A percentile compares a stretch with the other conserved stretches of the same genome.
Evolutionary conservation across 2,797 vertebrate species (phyloP).

Genomic region (Neoniphon sammara): DNA sequence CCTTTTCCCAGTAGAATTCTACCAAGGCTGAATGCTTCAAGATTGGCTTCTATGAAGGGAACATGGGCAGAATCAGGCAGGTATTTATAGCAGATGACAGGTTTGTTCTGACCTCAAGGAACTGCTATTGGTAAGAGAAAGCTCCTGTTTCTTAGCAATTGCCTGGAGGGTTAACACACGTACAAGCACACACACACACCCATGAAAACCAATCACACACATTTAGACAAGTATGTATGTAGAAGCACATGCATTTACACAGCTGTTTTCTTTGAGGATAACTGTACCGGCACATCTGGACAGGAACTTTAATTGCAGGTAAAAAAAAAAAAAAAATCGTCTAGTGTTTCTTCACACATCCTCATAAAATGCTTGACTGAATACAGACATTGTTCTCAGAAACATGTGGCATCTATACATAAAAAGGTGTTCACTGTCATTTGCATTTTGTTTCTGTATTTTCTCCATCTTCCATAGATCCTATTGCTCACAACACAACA

Average conservation of each 20-base stretch:
- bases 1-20: conserved; percentile 20
- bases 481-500: conserved; percentile 4
- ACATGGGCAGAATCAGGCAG: conserved; percentile 10
- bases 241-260: conserved; percentile 19
- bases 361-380: neutral
- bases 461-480: neutral
- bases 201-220: conserved; percentile 9
- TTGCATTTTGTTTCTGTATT: conserved; percentile 3
- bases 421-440: neutral
- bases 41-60: conserved; percentile 3
- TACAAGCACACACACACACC: conserved; percentile 3
- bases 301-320: conserved; percentile 32
- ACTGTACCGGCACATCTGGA: conserved; percentile 67
- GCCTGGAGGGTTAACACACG: conserved; percentile 2
- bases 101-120: conserved; percentile 53
- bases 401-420: neutral
- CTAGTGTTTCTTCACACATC: conserved; percentile 3
- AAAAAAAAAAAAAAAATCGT: conserved; percentile 16
- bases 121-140: conserved; percentile 24
- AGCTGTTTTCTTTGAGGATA: conserved; percentile 59
- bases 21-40: conserved; percentile 22
- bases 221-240: conserved; percentile 14
- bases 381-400: neutral
- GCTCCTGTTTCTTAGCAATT: conserved; percentile 33
- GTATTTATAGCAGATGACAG: conserved; percentile 50